Percentiles rank a stretch among this genome's conserved stretches.
Conservation (phyloP, 1,140 invertebrate genomes). For the Aphidius ervi region DNA sequence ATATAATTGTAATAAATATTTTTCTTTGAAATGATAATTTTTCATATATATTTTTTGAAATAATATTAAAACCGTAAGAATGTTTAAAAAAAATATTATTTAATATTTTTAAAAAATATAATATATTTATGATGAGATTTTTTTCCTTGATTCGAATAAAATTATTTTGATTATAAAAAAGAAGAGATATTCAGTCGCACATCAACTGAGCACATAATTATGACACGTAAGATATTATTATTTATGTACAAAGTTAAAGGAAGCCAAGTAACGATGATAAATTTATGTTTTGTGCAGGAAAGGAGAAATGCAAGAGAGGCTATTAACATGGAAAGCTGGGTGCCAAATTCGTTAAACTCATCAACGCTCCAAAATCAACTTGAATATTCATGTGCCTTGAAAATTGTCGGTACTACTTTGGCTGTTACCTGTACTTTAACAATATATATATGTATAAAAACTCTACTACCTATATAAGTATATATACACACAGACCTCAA, state of each 20-base stretch:
- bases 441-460: not conserved
- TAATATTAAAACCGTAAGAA: no score
- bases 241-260: constrained; percentile 23
- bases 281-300: not conserved
- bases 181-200: no score
- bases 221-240: constrained; percentile 13
- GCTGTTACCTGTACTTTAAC: not conserved
- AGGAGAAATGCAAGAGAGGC: constrained; percentile 7
- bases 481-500: not conserved
- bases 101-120: no score
- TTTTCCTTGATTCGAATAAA: no score
- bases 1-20: not conserved
- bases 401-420: constrained; percentile 26
- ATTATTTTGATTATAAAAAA: no score
- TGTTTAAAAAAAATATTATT: no score
- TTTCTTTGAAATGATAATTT: not conserved
- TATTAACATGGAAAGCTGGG: constrained; percentile 28
- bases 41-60: no score
- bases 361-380: constrained; percentile 20
- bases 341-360: constrained; percentile 29
- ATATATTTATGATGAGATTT: no score
- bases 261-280: constrained; percentile 10
- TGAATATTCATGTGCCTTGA: constrained; percentile 23
- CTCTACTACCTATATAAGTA: not conserved
- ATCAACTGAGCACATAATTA: not conserved